Evolutionary conservation across 2,888 invertebrate species (phyloP).

Genomic region (Ctena decussata): DNA sequence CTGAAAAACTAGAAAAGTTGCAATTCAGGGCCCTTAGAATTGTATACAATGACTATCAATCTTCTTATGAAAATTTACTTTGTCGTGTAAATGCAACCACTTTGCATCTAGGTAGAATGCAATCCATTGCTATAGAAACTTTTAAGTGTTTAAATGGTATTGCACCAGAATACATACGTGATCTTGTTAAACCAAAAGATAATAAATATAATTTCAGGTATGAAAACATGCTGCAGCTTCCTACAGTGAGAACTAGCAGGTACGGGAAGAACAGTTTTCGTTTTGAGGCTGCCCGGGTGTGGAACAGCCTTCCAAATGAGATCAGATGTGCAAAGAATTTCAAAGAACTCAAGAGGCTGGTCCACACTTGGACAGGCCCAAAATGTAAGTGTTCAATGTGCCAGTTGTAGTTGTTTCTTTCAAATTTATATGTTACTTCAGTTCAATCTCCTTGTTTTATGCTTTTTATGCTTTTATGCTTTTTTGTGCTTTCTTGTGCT

Average conservation of each 20-base stretch:
- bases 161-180: neutral
- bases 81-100: no score
- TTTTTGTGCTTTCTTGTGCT: no score
- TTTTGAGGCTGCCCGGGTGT: neutral
- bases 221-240: no score
- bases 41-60: no score
- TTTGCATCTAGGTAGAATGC: neutral
- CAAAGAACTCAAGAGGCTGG: neutral
- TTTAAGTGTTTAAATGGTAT: neutral
- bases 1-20: no score
- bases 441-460: no score
- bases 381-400: neutral
- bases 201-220: neutral
- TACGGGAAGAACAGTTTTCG: neutral
- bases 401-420: neutral
- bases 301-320: no score
- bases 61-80: no score
- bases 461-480: no score
- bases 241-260: neutral
- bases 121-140: slow-evolving; percentile 4
- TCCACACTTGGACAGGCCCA: neutral
- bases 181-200: neutral
- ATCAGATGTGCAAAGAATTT: no score
- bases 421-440: no score
- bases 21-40: no score